Evolutionary conservation across 2,797 vertebrate species (phyloP).

Genomic region (Acridotheres tristis): DNA sequence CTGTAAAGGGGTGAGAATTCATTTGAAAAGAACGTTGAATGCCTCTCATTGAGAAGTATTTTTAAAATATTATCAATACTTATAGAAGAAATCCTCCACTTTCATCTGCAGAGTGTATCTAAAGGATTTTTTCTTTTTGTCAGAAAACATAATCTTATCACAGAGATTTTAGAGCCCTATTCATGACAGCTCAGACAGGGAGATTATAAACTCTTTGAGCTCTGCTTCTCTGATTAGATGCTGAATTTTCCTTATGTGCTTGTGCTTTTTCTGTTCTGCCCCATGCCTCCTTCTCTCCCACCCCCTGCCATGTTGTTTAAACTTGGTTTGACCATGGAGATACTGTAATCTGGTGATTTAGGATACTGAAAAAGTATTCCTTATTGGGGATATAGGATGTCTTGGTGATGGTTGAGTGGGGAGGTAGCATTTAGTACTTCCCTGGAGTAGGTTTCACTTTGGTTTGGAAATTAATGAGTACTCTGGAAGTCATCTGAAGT

Average conservation of each 20-base stretch:
- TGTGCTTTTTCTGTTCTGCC: background rate
- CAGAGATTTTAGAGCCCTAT: background rate
- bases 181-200: background rate
- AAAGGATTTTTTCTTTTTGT: background rate
- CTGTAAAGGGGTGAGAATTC: background rate
- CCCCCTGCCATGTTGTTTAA: accelerated
- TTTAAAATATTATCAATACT: background rate
- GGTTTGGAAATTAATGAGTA: background rate
- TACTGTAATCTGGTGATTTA: background rate
- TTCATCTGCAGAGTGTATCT: background rate
- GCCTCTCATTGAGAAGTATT: background rate
- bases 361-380: background rate
- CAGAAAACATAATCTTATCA: slow-evolving; percentile 32
- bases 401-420: background rate
- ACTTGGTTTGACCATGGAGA: background rate
- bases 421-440: background rate
- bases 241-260: background rate
- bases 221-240: background rate
- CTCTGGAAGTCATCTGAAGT: background rate
- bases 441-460: background rate
- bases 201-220: background rate
- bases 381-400: background rate
- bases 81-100: background rate
- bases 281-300: accelerated
- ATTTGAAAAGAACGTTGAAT: background rate